A percentile compares a stretch with the other conserved stretches of the same genome.
Evolutionary conservation across 2,888 invertebrate genomes (phyloP).

Genomic region (Thelaira solivaga): DNA sequence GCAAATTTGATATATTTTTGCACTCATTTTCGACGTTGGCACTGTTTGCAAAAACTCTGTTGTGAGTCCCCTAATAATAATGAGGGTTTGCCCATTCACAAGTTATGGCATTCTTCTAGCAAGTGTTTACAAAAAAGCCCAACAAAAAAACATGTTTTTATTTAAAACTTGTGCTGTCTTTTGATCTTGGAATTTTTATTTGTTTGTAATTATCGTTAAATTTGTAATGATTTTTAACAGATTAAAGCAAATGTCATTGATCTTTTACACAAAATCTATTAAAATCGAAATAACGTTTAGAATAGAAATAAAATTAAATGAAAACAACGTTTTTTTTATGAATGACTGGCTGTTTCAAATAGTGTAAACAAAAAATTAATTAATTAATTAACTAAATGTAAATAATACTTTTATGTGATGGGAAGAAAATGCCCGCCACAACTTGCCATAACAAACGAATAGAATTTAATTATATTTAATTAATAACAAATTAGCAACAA

Average conservation of each 20-base stretch:
- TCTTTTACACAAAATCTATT: constrained; percentile 19
- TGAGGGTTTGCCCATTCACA: too few relatives aligned
- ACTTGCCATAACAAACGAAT: constrained; percentile 1
- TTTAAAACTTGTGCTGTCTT: too few relatives aligned
- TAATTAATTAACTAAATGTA: too few relatives aligned
- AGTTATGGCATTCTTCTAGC: too few relatives aligned
- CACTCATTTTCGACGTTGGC: too few relatives aligned
- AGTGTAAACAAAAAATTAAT: constrained; percentile 7
- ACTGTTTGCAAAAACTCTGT: too few relatives aligned
- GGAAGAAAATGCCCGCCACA: constrained; percentile 7
- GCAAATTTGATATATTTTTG: too few relatives aligned
- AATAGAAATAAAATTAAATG: not conserved
- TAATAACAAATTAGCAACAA: constrained; percentile 38
- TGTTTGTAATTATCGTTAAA: not conserved
- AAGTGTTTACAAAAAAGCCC: too few relatives aligned
- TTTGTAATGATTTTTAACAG: constrained; percentile 8
- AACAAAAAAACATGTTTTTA: too few relatives aligned
- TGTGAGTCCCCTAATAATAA: too few relatives aligned
- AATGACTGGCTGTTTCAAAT: constrained; percentile 24
- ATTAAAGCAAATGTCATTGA: constrained; percentile 42
- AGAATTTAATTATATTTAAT: constrained; percentile 13
- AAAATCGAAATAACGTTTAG: constrained; percentile 21
- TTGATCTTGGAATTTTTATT: constrained; percentile 16
- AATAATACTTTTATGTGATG: not conserved
- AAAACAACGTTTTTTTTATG: constrained; percentile 28